Evolutionary conservation across 1,140 invertebrate genomes (phyloP).

Genomic region (Leptinotarsa texana): DNA sequence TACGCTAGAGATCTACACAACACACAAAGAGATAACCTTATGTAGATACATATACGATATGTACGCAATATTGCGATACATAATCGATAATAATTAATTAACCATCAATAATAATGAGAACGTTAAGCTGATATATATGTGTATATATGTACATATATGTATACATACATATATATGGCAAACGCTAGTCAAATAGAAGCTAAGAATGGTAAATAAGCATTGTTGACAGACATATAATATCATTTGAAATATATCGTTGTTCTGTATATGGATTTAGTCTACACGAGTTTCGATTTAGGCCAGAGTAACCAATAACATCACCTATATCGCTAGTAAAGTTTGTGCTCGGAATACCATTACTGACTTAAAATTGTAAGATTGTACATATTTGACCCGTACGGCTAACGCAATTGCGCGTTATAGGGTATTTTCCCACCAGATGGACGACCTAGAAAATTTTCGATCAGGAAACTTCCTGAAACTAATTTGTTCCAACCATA

Average conservation of each 20-base stretch:
- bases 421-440: not conserved
- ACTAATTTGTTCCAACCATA: not conserved
- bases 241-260: constrained; percentile 56
- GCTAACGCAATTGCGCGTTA: not conserved
- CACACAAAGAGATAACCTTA: constrained; percentile 56
- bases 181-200: constrained; percentile 54
- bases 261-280: constrained; percentile 57
- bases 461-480: constrained; percentile 2
- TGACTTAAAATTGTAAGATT: constrained; percentile 32
- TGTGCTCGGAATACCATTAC: constrained; percentile 47
- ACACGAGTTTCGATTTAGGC: constrained; percentile 57
- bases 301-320: constrained; percentile 52
- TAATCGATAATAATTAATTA: constrained; percentile 42
- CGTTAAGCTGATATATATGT: constrained; percentile 41
- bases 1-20: constrained; percentile 57
- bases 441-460: constrained; percentile 2
- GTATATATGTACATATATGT: constrained; percentile 28
- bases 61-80: constrained; percentile 37
- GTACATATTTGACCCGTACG: constrained; percentile 40
- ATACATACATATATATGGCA: constrained; percentile 43
- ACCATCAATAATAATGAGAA: constrained; percentile 45
- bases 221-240: constrained; percentile 54
- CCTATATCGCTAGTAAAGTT: constrained; percentile 47
- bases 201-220: constrained; percentile 54
- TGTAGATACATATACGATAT: constrained; percentile 49